phyloP scores from a whole-genome alignment of 37 sponge, comb jelly and placozoan species.

The Beroe forskalii region DNA sequence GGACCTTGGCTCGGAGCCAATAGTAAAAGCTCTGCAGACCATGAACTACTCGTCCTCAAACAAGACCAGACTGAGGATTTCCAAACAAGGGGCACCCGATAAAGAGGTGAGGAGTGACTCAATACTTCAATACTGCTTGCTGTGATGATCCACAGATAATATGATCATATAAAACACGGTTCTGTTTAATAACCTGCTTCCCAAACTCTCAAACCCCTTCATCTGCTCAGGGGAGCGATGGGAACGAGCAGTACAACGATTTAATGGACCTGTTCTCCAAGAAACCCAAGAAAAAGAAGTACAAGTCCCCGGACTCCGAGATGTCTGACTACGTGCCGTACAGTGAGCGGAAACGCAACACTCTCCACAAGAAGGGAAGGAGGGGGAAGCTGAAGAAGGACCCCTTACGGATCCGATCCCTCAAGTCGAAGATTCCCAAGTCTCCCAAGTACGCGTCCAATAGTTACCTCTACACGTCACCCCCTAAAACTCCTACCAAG shows the following conservation, averaged over 20 bases:
- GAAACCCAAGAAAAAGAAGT: constrained; percentile 57
- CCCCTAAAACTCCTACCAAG: constrained; percentile 49
- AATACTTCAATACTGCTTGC: too few relatives aligned
- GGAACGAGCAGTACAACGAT: constrained; percentile 50
- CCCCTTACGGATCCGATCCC: constrained; percentile 30
- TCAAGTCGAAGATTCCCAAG: constrained; percentile 26
- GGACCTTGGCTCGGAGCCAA: constrained; percentile 38
- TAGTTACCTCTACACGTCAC: constrained; percentile 59
- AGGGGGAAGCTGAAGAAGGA: constrained; percentile 55
- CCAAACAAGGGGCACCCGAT: constrained; percentile 34
- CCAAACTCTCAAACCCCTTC: too few relatives aligned
- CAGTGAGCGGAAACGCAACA: background rate
- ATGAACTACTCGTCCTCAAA: background rate
- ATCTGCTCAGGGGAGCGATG: constrained; percentile 27
- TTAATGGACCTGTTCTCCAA: constrained; percentile 52
- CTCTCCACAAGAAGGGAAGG: constrained; percentile 47
- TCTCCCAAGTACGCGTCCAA: constrained; percentile 28
- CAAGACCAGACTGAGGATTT: constrained; percentile 23
- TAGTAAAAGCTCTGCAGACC: constrained; percentile 24
- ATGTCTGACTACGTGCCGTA: constrained; percentile 33
- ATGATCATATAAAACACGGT: too few relatives aligned
- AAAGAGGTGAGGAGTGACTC: constrained; percentile 4
- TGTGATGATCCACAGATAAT: too few relatives aligned
- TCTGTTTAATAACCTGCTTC: too few relatives aligned
- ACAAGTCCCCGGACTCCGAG: constrained; percentile 49